These are phyloP conservation scores for Arremon aurantiirostris DNA, from an alignment of 2,797 vertebrate genomes.

Conservation along the genomic window DNA sequence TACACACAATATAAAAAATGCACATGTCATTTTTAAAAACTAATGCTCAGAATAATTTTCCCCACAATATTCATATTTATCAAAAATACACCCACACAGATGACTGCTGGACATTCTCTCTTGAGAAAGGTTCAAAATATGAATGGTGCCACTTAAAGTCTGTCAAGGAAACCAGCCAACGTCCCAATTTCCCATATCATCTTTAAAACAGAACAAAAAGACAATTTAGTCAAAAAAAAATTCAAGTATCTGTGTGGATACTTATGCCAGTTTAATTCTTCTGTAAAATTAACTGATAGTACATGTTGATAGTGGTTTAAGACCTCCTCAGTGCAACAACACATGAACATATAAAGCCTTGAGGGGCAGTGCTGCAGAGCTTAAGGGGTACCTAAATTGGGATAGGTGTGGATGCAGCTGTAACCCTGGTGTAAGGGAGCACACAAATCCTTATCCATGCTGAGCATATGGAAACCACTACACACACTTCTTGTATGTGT, in stretches of 20 bases:
- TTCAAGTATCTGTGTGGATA: background rate
- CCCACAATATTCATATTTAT: background rate
- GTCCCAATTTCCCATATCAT: background rate
- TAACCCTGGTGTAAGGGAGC: background rate
- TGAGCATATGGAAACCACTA: background rate
- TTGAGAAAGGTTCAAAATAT: background rate
- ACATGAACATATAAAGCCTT: background rate
- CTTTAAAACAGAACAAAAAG: background rate
- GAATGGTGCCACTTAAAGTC: background rate
- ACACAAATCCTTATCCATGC: background rate
- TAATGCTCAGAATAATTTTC: background rate
- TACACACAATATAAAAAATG: background rate
- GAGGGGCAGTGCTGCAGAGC: background rate
- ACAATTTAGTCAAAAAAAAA: background rate
- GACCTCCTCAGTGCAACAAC: background rate
- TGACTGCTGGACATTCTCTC: background rate
- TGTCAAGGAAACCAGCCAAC: background rate
- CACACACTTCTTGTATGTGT: background rate
- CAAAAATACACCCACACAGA: background rate
- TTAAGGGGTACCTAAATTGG: background rate
- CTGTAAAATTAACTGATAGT: background rate
- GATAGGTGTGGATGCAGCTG: background rate
- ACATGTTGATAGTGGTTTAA: background rate
- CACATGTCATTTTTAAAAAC: background rate
- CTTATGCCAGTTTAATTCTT: background rate